Percentiles rank a stretch among this genome's conserved stretches.
phyloP scores from a whole-genome alignment of 53 echinoderm and acorn worm species.

The Mesocentrotus franciscanus region DNA sequence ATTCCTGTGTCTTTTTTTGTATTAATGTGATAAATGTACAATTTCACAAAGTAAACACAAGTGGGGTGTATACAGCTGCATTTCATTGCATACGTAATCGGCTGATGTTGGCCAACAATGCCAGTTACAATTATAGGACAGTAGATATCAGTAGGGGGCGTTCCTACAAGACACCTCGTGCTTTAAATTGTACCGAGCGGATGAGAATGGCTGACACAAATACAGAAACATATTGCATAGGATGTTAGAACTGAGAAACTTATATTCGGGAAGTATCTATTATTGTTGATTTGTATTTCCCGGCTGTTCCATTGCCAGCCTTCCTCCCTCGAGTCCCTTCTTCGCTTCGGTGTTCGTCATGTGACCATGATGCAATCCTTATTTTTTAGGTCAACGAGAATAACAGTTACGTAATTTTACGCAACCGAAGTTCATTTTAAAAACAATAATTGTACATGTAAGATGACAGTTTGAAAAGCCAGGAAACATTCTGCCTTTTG shows the following conservation, averaged over 20 bases:
- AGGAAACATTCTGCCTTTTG: neutral
- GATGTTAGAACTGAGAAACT: constrained; percentile 34
- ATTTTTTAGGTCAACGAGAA: neutral
- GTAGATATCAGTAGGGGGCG: neutral
- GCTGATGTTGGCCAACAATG: neutral
- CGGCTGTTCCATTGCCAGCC: constrained; percentile 39
- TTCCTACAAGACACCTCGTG: neutral
- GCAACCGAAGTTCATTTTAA: neutral
- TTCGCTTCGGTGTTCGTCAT: neutral
- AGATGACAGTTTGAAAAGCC: neutral
- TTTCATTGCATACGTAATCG: neutral
- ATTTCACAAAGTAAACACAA: neutral
- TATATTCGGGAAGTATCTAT: constrained; percentile 63
- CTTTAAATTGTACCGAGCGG: constrained; percentile 2
- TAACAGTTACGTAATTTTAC: neutral
- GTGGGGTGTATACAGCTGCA: neutral
- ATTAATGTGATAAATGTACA: too few relatives aligned
- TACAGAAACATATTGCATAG: constrained; percentile 9
- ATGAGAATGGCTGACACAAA: neutral
- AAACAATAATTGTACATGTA: neutral
- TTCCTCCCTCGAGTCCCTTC: constrained; percentile 29
- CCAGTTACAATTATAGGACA: neutral
- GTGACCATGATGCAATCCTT: neutral
- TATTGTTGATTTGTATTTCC: constrained; percentile 66
- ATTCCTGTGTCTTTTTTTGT: too few relatives aligned